A percentile compares a stretch with the other conserved stretches of the same genome.
Conservation (phyloP, 35 echinoderm and acorn worm species). For the Heliocidaris tuberculata region DNA sequence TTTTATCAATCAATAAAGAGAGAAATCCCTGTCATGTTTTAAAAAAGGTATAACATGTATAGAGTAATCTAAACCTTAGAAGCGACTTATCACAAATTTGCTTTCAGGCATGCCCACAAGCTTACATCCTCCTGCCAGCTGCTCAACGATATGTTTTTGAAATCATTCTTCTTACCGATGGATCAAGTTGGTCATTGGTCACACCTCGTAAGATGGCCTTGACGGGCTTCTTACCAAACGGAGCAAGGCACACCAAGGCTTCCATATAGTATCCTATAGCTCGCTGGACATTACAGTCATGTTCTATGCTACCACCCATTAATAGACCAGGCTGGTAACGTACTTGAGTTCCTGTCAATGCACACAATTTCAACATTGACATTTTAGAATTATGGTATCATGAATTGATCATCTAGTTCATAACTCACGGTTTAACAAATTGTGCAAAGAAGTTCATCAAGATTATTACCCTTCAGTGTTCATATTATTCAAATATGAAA, state of each 20-base stretch:
- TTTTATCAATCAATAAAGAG: too few species aligned
- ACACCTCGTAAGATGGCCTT: conserved; percentile 84
- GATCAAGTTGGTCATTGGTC: conserved; percentile 86
- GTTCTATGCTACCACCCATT: conserved; percentile 80
- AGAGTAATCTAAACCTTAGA: too few species aligned
- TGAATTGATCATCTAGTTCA: not conserved
- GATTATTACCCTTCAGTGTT: not conserved
- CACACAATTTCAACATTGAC: not conserved
- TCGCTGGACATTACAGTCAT: conserved; percentile 84
- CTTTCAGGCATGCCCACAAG: too few species aligned
- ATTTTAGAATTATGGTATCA: not conserved
- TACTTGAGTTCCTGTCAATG: conserved; percentile 70
- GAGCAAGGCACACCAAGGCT: conserved; percentile 77
- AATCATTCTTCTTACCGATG: conserved; percentile 69
- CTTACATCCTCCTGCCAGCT: too few species aligned
- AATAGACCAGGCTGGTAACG: conserved; percentile 83
- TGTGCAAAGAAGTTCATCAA: not conserved
- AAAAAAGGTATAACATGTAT: too few species aligned
- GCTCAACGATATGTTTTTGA: not conserved
- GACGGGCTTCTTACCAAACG: conserved; percentile 88
- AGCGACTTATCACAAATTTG: too few species aligned
- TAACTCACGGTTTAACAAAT: not conserved
- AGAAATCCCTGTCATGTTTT: too few species aligned
- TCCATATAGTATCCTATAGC: conserved; percentile 89
- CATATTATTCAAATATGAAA: not conserved